Conservation (phyloP, 2,113 vertebrate species). For the Acrocephalus kingi region DNA sequence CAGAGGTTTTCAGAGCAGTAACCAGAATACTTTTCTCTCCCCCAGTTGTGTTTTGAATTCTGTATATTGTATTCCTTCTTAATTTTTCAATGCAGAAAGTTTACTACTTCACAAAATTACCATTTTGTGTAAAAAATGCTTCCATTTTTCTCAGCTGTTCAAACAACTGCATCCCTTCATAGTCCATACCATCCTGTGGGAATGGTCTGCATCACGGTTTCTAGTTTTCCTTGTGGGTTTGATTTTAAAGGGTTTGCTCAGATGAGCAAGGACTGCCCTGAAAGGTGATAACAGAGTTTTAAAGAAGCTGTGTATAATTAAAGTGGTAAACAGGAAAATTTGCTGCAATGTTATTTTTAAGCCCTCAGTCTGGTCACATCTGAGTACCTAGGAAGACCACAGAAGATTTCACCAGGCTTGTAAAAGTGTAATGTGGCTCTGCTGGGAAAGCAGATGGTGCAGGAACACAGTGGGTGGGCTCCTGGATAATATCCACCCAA, state of each 20-base stretch:
- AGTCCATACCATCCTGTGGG: background rate
- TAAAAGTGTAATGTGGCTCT: background rate
- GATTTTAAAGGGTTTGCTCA: background rate
- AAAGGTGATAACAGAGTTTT: background rate
- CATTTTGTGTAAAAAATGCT: background rate
- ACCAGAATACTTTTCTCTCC: background rate
- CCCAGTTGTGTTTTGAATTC: background rate
- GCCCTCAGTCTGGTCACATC: background rate
- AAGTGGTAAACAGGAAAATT: background rate
- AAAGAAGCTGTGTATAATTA: background rate
- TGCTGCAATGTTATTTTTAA: background rate
- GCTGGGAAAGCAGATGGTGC: slow-evolving; percentile 11
- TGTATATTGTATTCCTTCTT: background rate
- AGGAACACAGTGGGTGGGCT: background rate
- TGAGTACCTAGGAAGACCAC: background rate
- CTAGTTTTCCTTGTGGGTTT: background rate
- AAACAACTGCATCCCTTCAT: background rate
- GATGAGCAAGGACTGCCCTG: background rate
- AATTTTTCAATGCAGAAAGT: background rate
- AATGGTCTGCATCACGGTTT: accelerated
- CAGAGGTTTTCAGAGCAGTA: background rate
- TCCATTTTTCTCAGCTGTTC: background rate
- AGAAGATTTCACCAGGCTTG: background rate
- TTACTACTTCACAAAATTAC: background rate
- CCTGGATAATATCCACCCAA: background rate